These are phyloP conservation scores for human DNA, from an alignment of 2,113 vertebrate genomes.

Conservation along the genomic window GRCh38 chr15:37847501-37848000, in stretches of 20 bases:
- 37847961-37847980: neutral
- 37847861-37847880: conserved; percentile 57
- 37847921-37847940: conserved; percentile 41
- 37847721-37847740: neutral
- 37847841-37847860: conserved; percentile 65
- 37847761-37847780: conserved; percentile 30
- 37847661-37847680: neutral
- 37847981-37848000: conserved; percentile 21
- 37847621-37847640: neutral
- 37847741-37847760: neutral
- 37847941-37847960: conserved; percentile 44
- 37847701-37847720: neutral
- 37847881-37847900: conserved; percentile 58
- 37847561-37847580: neutral
- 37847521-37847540: neutral
- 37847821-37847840: conserved; percentile 58
- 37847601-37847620: neutral
- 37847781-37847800: conserved; percentile 24
- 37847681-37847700: neutral
- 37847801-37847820: conserved; percentile 28
- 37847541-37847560: neutral
- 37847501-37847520: neutral
- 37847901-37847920: conserved; percentile 45
- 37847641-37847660: neutral
- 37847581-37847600: neutral